Conservation (phyloP, 2,797 vertebrate genomes). For the Silurus lanzhouensis region DNA sequence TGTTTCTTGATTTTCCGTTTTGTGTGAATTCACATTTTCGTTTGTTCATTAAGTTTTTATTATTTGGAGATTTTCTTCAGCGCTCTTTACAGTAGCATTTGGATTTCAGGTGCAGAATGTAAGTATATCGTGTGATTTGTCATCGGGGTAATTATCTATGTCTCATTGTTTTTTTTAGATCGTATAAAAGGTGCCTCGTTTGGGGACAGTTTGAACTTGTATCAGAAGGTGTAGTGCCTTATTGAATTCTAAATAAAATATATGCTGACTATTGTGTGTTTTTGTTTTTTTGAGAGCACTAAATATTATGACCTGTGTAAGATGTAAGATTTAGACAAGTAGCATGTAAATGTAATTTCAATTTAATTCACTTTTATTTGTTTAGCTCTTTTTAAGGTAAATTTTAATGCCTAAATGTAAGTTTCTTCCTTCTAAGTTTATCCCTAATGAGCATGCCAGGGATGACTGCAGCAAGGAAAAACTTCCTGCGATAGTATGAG, state of each 20-base stretch:
- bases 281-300: background rate
- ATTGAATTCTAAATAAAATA: slow-evolving; percentile 32
- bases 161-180: background rate
- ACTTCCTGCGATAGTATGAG: too few relatives aligned
- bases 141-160: background rate
- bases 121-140: background rate
- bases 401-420: too few relatives aligned
- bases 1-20: background rate
- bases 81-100: background rate
- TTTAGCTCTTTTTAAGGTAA: too few relatives aligned
- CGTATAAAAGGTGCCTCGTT: slow-evolving; percentile 2
- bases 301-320: background rate
- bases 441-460: too few relatives aligned
- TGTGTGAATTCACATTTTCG: background rate
- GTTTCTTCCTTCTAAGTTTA: too few relatives aligned
- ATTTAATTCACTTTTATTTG: too few relatives aligned
- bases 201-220: slow-evolving; percentile 12
- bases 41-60: background rate
- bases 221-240: slow-evolving; percentile 20
- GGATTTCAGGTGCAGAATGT: background rate
- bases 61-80: background rate
- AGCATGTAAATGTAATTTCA: background rate
- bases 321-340: too few relatives aligned
- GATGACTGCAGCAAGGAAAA: too few relatives aligned
- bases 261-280: background rate